A percentile compares a stretch with the other conserved stretches of the same genome.
Evolutionary conservation across 2,888 invertebrate species (phyloP).

Genomic region (Pristionchus entomophagus): DNA sequence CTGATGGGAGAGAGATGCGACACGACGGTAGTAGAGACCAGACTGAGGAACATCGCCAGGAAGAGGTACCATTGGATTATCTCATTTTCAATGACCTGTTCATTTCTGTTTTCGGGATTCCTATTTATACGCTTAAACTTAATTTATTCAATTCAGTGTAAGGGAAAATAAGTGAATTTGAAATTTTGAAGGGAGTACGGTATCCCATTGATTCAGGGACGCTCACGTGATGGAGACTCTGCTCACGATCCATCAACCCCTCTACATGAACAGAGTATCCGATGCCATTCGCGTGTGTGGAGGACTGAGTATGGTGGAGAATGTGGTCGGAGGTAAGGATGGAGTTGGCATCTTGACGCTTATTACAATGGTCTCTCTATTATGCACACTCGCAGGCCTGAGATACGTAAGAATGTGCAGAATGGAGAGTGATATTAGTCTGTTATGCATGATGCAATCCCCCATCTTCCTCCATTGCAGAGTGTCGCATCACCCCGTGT

Average conservation of each 20-base stretch:
- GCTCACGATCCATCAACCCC: neutral
- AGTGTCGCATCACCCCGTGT: neutral
- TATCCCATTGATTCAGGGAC: neutral
- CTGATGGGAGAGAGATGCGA: conserved; percentile 21
- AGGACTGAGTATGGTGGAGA: neutral
- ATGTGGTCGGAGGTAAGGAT: neutral
- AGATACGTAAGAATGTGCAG: neutral
- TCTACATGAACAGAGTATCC: conserved; percentile 5
- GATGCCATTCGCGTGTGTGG: neutral
- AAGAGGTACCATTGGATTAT: conserved; percentile 7
- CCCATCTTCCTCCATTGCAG: neutral
- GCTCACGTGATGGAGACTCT: neutral
- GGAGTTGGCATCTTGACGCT: neutral
- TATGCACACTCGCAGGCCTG: too few relatives aligned
- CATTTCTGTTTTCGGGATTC: neutral
- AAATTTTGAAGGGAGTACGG: too few relatives aligned
- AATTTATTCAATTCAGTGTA: too few relatives aligned
- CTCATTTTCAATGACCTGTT: neutral
- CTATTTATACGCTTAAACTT: too few relatives aligned
- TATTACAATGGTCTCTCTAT: too few relatives aligned
- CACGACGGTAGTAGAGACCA: neutral
- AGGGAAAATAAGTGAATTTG: too few relatives aligned
- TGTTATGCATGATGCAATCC: too few relatives aligned
- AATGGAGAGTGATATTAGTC: too few relatives aligned
- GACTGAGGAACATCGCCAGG: neutral